Conservation (phyloP, 1,140 invertebrate species). For the Pemphigus obesinymphae region DNA sequence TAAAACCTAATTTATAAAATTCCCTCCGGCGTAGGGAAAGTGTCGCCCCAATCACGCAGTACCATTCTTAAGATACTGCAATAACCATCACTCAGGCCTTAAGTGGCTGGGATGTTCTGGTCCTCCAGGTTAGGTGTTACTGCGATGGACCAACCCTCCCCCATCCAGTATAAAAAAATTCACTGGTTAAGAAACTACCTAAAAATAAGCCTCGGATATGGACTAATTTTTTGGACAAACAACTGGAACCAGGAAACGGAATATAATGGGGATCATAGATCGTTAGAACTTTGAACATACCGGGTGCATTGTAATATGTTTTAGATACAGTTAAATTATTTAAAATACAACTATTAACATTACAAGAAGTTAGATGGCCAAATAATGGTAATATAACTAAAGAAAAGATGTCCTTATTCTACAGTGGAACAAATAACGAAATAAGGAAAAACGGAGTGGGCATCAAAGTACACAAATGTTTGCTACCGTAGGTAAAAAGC, state of each 20-base stretch:
- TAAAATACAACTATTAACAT: constrained; percentile 40
- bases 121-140: too few relatives aligned
- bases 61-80: too few relatives aligned
- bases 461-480: constrained; percentile 15
- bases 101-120: too few relatives aligned
- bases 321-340: constrained; percentile 21
- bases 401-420: constrained; percentile 32
- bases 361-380: constrained; percentile 42
- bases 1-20: too few relatives aligned
- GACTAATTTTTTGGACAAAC: constrained; percentile 15
- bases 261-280: constrained; percentile 43
- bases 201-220: constrained; percentile 36
- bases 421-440: constrained; percentile 11
- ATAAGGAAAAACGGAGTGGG: not conserved
- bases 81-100: too few relatives aligned
- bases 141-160: constrained; percentile 29
- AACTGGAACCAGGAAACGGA: constrained; percentile 9
- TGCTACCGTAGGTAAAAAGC: too few relatives aligned
- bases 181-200: constrained; percentile 40
- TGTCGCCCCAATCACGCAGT: too few relatives aligned
- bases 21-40: too few relatives aligned
- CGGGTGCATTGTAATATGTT: constrained; percentile 35
- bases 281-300: constrained; percentile 41
- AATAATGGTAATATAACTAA: constrained; percentile 10
- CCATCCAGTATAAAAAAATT: constrained; percentile 1